Conservation (phyloP, 2,113 vertebrate genomes). For the Pterocles orientalis region DNA sequence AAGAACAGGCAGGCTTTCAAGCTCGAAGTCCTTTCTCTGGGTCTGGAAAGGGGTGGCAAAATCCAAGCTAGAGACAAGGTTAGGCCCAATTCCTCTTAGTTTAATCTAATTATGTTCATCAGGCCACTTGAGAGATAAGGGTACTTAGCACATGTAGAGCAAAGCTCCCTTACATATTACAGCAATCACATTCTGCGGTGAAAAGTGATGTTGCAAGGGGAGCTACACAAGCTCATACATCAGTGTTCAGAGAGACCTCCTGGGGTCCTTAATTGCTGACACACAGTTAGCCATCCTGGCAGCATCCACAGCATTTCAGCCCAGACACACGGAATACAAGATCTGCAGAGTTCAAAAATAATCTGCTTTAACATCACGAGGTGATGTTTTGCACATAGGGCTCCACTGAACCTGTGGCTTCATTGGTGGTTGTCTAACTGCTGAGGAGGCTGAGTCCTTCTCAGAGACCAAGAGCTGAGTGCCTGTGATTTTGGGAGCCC, state of each 20-base stretch:
- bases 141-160: neutral
- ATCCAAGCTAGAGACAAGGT: neutral
- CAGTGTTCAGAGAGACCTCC: neutral
- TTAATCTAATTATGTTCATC: conserved; percentile 15
- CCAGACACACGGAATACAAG: neutral
- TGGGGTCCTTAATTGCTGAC: neutral
- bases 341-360: neutral
- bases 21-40: neutral
- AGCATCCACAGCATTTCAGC: neutral
- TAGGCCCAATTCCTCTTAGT: neutral
- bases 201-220: neutral
- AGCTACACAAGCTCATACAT: neutral
- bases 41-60: neutral
- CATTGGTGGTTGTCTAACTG: accelerated
- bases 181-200: neutral
- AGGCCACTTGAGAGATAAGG: neutral
- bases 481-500: neutral
- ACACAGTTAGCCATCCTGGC: neutral
- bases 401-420: neutral
- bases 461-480: neutral
- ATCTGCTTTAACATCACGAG: accelerated
- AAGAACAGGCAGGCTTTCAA: neutral
- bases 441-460: neutral
- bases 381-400: accelerated
- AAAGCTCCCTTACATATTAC: neutral